These are phyloP conservation scores for Pituophis catenifer DNA, from an alignment of 2,113 vertebrate species.

Conservation along the genomic window DNA sequence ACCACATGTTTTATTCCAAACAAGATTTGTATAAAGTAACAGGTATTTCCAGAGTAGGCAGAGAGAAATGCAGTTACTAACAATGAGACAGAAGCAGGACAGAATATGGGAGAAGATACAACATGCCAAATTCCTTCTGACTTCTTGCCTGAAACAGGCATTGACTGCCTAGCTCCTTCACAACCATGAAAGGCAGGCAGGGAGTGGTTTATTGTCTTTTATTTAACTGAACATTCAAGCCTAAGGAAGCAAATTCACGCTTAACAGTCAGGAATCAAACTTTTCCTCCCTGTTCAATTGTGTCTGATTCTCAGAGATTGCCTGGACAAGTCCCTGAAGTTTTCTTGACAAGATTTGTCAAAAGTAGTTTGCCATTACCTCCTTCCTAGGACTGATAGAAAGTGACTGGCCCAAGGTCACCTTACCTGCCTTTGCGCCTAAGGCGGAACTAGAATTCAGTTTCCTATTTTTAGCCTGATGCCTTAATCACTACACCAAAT, in stretches of 20 bases:
- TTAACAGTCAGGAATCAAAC: not conserved
- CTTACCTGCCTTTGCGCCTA: not conserved
- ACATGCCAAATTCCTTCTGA: not conserved
- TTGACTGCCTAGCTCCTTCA: not conserved
- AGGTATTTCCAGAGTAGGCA: not conserved
- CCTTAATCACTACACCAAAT: not conserved
- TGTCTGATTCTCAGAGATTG: not conserved
- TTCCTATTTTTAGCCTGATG: not conserved
- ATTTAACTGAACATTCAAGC: not conserved
- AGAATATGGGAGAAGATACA: not conserved
- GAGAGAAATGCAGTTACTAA: not conserved
- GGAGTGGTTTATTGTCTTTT: not conserved
- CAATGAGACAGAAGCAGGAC: not conserved
- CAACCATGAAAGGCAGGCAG: not conserved
- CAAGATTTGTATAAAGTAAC: not conserved
- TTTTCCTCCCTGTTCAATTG: not conserved
- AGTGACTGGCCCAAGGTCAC: not conserved
- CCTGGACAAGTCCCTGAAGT: not conserved
- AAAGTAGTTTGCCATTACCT: not conserved
- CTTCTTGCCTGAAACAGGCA: not conserved
- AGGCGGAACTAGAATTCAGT: not conserved
- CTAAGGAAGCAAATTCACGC: not conserved
- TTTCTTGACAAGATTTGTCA: not conserved
- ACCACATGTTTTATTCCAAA: not conserved
- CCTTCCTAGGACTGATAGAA: not conserved